Evolutionary conservation across 2,797 vertebrate species (phyloP).

Genomic region (Macropus fuliginosus): DNA sequence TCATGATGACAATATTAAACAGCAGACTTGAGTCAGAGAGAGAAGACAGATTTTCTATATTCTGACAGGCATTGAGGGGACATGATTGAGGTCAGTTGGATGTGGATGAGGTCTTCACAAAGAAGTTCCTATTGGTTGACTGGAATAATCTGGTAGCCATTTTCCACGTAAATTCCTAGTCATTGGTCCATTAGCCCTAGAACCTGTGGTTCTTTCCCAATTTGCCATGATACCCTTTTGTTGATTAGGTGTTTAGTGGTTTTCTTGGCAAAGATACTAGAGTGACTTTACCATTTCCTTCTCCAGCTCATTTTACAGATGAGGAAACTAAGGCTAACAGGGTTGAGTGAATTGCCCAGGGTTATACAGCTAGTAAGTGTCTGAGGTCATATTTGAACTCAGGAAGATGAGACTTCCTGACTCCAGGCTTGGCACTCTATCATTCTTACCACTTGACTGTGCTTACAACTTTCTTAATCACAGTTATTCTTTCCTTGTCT

Average conservation of each 20-base stretch:
- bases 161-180: not conserved
- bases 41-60: not conserved
- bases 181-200: not conserved
- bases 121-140: not conserved
- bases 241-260: not conserved
- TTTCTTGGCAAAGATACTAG: not conserved
- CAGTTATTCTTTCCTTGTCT: not conserved
- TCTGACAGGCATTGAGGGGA: not conserved
- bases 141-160: not conserved
- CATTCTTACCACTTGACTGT: too few species aligned
- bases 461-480: not conserved
- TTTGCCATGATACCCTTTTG: not conserved
- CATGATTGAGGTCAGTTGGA: not conserved
- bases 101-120: not conserved
- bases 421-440: too few species aligned
- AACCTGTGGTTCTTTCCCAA: not conserved
- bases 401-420: too few species aligned
- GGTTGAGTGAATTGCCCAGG: too few species aligned
- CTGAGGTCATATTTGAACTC: too few species aligned
- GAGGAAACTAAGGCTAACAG: not conserved
- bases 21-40: not conserved
- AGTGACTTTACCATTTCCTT: not conserved
- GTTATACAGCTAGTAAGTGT: too few species aligned
- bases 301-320: not conserved
- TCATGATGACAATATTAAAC: not conserved